Conservation (phyloP, 2,113 vertebrate species). For the Chaetops frenatus region DNA sequence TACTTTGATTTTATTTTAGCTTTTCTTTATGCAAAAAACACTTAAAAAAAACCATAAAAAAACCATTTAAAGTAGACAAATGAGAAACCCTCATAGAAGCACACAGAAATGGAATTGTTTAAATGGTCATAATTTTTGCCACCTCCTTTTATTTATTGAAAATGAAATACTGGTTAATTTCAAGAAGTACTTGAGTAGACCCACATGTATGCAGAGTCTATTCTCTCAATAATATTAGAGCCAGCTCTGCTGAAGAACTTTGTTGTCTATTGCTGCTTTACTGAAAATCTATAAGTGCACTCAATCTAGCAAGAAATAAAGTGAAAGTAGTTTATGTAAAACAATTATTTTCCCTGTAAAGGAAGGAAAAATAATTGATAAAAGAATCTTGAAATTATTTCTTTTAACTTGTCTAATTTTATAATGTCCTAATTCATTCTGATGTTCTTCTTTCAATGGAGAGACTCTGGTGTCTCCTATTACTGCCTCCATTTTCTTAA, state of each 20-base stretch:
- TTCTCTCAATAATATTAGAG: not conserved
- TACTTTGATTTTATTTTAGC: not conserved
- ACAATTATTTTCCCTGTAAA: not conserved
- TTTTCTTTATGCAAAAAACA: not conserved
- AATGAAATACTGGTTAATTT: not conserved
- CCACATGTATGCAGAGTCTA: not conserved
- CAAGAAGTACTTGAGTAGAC: not conserved
- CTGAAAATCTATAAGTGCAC: not conserved
- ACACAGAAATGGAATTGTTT: not conserved
- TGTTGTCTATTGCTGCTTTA: not conserved
- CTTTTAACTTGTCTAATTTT: not conserved
- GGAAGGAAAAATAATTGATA: not conserved
- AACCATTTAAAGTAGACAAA: not conserved
- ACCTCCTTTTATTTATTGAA: not conserved
- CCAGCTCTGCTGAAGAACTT: not conserved
- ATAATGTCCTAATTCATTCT: not conserved
- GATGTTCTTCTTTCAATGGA: not conserved
- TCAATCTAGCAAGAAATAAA: not conserved
- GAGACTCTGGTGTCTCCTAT: not conserved
- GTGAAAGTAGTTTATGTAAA: not conserved
- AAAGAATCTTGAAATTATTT: not conserved
- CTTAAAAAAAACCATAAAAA: no score
- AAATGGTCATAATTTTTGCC: not conserved
- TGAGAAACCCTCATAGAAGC: not conserved
- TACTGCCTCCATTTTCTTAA: not conserved